These are phyloP conservation scores for Aphidius ervi DNA, from an alignment of 1,140 invertebrate species.

Conservation along the genomic window DNA sequence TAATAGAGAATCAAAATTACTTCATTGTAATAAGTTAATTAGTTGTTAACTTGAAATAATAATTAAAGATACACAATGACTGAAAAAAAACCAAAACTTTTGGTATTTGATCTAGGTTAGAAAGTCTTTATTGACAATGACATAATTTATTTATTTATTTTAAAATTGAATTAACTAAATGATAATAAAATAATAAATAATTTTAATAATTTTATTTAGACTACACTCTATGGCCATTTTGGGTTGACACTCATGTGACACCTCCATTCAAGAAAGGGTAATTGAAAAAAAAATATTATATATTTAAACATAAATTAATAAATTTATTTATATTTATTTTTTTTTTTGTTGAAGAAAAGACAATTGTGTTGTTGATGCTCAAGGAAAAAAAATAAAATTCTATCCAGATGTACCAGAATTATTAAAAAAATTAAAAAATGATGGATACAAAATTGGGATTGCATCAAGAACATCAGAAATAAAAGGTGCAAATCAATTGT, in stretches of 20 bases:
- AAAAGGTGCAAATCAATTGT: slow-evolving; percentile 62
- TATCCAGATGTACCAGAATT: slow-evolving; percentile 63
- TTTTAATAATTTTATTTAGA: slow-evolving; percentile 53
- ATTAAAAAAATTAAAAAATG: slow-evolving; percentile 54
- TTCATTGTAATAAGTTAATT: no score
- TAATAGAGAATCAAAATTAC: no score
- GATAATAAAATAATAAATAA: neutral
- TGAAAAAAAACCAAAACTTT: slow-evolving; percentile 46
- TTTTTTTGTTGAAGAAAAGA: slow-evolving; percentile 39
- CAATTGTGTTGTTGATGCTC: slow-evolving; percentile 55
- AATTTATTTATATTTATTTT: slow-evolving; percentile 9
- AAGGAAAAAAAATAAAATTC: slow-evolving; percentile 51
- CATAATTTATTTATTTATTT: slow-evolving; percentile 14
- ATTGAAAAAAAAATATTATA: neutral
- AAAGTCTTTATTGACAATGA: slow-evolving; percentile 5
- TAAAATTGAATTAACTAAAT: slow-evolving; percentile 7
- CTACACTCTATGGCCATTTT: slow-evolving; percentile 76
- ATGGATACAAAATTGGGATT: slow-evolving; percentile 60
- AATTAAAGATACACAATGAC: slow-evolving; percentile 12
- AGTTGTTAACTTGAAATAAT: no score
- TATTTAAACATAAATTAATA: neutral
- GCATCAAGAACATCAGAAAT: slow-evolving; percentile 68
- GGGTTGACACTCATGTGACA: slow-evolving; percentile 68
- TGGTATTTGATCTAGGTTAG: slow-evolving; percentile 59
- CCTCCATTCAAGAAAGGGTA: slow-evolving; percentile 61